Evolutionary conservation across 1,140 invertebrate species (phyloP).

Genomic region (Euglossa dilemma): DNA sequence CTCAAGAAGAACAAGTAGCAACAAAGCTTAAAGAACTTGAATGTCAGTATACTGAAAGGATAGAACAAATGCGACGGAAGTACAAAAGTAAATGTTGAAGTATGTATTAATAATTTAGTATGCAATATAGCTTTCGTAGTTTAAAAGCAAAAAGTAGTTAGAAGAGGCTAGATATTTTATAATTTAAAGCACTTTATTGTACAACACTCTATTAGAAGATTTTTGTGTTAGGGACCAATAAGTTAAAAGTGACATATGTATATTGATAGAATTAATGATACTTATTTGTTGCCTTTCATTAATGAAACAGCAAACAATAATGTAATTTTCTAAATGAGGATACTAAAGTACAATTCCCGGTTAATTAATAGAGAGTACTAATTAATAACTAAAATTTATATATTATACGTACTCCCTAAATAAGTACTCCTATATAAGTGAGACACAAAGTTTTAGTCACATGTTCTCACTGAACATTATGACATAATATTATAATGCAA

Average conservation of each 20-base stretch:
- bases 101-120: constrained; percentile 73
- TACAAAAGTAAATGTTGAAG: constrained; percentile 80
- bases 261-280: constrained; percentile 53
- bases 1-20: constrained; percentile 68
- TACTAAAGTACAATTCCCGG: constrained; percentile 67
- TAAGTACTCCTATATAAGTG: constrained; percentile 40
- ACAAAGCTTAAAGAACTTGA: constrained; percentile 74
- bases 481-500: constrained; percentile 65
- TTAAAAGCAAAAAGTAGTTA: constrained; percentile 74
- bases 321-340: constrained; percentile 51
- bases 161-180: constrained; percentile 80
- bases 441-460: constrained; percentile 55
- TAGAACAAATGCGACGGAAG: constrained; percentile 77
- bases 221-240: constrained; percentile 73
- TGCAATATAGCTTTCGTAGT: constrained; percentile 77
- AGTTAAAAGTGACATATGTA: constrained; percentile 58
- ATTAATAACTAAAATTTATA: constrained; percentile 49
- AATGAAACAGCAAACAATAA: constrained; percentile 34
- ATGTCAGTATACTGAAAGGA: constrained; percentile 66
- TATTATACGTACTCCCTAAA: too few relatives aligned
- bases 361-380: constrained; percentile 50
- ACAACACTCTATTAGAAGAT: constrained; percentile 73
- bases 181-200: constrained; percentile 79
- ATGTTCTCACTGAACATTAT: constrained; percentile 53
- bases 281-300: constrained; percentile 44